Conservation (phyloP, 2,888 invertebrate genomes). For the Pecten maximus region DNA sequence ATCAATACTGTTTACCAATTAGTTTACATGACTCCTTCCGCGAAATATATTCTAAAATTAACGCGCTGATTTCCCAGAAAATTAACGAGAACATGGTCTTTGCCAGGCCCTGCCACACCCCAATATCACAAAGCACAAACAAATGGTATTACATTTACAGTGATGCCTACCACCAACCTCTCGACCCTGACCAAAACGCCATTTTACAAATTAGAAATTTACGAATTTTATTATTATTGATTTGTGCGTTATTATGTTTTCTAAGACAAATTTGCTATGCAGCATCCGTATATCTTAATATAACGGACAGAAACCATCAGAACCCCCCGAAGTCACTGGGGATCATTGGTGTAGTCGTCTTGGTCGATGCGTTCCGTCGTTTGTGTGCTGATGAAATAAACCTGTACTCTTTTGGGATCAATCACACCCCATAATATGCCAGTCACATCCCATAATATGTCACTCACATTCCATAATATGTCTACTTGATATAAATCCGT, state of each 20-base stretch:
- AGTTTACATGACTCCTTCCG: not conserved
- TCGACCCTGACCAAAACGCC: slow-evolving; percentile 1
- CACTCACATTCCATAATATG: slow-evolving; percentile 29
- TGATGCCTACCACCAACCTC: not conserved
- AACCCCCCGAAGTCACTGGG: not conserved
- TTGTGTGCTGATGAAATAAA: slow-evolving; percentile 35
- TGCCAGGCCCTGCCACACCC: not conserved
- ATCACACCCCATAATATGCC: slow-evolving; percentile 35
- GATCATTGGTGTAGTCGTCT: not conserved
- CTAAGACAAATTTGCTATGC: slow-evolving; percentile 31
- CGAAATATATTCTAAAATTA: slow-evolving; percentile 16
- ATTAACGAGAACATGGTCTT: not conserved
- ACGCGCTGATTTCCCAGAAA: not conserved
- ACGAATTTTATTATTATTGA: slow-evolving; percentile 17
- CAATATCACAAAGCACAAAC: not conserved
- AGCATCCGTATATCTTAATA: slow-evolving; percentile 8
- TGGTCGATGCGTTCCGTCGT: slow-evolving; percentile 32
- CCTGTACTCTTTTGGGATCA: slow-evolving; percentile 33
- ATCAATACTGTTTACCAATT: not conserved
- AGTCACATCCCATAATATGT: slow-evolving; percentile 35
- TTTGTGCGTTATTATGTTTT: not conserved
- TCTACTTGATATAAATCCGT: slow-evolving; percentile 35
- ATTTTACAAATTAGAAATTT: slow-evolving; percentile 31
- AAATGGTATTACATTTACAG: not conserved
- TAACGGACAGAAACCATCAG: slow-evolving; percentile 27